Evolutionary conservation across 1,140 invertebrate genomes (phyloP).

Genomic region (Pachypeltis micranthus): DNA sequence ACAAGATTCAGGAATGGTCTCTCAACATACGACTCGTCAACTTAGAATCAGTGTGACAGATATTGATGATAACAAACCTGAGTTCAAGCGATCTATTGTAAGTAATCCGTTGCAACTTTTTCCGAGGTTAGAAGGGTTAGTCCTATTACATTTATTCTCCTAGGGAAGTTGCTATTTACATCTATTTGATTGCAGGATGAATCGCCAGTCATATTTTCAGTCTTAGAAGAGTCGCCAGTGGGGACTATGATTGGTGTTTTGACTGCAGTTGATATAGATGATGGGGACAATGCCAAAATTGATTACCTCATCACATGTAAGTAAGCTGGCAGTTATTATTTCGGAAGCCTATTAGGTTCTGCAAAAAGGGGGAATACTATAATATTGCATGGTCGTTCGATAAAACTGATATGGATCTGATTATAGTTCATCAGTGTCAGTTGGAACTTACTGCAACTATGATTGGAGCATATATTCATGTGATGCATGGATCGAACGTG

Average conservation of each 20-base stretch:
- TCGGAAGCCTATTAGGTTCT: too few species aligned
- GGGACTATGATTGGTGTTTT: constrained; percentile 54
- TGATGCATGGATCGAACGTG: too few species aligned
- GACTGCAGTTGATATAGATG: constrained; percentile 58
- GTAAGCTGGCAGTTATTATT: too few species aligned
- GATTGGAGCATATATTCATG: too few species aligned
- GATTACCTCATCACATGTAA: constrained; percentile 57
- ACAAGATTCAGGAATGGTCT: constrained; percentile 58
- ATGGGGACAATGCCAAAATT: constrained; percentile 60
- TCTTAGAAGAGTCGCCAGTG: constrained; percentile 51
- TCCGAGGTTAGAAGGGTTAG: background rate
- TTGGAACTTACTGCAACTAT: too few species aligned
- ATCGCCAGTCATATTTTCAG: constrained; percentile 46
- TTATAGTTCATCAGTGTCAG: too few species aligned
- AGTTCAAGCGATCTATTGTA: constrained; percentile 55
- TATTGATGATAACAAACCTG: constrained; percentile 66
- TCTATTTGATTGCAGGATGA: constrained; percentile 41
- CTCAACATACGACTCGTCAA: constrained; percentile 58
- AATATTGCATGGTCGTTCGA: too few species aligned
- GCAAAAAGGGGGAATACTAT: too few species aligned
- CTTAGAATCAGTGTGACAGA: constrained; percentile 51
- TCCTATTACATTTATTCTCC: constrained; percentile 1
- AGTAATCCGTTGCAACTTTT: constrained; percentile 31
- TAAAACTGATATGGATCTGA: too few species aligned
- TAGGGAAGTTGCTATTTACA: constrained; percentile 16